Conservation (phyloP, 2,888 invertebrate species). For the Cenopis cana region DNA sequence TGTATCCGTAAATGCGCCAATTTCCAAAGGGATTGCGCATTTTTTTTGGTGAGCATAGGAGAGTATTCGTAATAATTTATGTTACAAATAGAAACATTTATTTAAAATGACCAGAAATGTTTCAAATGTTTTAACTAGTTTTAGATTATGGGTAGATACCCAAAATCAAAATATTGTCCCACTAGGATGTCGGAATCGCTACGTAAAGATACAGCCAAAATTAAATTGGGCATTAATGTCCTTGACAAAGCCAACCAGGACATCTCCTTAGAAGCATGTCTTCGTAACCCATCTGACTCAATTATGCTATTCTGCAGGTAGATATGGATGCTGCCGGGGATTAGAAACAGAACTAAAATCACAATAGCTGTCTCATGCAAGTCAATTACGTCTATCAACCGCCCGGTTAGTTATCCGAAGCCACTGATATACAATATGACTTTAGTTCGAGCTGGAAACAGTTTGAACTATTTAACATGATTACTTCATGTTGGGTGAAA, state of each 20-base stretch:
- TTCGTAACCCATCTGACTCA: neutral
- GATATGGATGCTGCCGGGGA: neutral
- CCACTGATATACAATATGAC: slow-evolving; percentile 77
- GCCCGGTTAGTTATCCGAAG: slow-evolving; percentile 77
- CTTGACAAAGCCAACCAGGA: neutral
- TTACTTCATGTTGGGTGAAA: slow-evolving; percentile 64
- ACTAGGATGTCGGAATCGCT: neutral
- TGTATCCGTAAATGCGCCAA: neutral
- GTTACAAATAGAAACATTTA: too few relatives aligned
- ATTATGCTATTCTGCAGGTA: neutral
- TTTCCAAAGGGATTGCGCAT: neutral
- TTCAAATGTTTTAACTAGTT: too few relatives aligned
- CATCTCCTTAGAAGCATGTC: neutral
- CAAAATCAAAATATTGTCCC: neutral
- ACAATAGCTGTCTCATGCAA: slow-evolving; percentile 79
- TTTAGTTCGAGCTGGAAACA: slow-evolving; percentile 68
- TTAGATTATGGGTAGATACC: neutral
- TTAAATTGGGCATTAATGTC: neutral
- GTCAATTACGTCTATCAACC: slow-evolving; percentile 81
- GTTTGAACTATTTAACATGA: slow-evolving; percentile 72
- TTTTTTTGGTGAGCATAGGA: too few relatives aligned
- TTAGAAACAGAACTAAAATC: slow-evolving; percentile 61
- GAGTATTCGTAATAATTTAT: too few relatives aligned
- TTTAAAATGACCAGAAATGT: too few relatives aligned
- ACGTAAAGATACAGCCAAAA: neutral